Evolutionary conservation across 2,113 vertebrate species (phyloP).

Genomic region (Nesogale talazaci): DNA sequence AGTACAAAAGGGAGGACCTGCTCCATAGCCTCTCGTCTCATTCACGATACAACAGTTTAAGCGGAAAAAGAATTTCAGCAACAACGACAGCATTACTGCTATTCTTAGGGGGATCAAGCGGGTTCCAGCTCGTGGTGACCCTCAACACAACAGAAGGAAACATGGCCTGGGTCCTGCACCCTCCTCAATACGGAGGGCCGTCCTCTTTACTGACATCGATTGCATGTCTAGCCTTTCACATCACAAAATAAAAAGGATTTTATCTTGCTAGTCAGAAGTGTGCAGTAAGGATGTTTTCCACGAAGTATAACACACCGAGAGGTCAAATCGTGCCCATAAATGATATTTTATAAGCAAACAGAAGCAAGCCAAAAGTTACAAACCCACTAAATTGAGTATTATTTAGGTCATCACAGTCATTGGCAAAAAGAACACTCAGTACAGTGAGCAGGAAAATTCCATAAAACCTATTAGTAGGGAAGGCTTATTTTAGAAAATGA

Average conservation of each 20-base stretch:
- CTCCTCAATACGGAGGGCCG: no score
- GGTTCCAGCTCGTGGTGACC: no score
- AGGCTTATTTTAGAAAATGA: conserved; percentile 77
- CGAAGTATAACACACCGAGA: neutral
- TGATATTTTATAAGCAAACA: conserved; percentile 44
- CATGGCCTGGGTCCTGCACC: no score
- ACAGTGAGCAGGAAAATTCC: conserved; percentile 72
- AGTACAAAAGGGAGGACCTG: no score
- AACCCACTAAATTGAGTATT: neutral
- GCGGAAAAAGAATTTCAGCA: neutral
- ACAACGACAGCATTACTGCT: neutral
- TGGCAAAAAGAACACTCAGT: conserved; percentile 60
- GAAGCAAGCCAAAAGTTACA: conserved; percentile 47
- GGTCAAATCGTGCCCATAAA: conserved; percentile 2
- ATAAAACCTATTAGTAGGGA: conserved; percentile 52
- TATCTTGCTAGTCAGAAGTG: neutral
- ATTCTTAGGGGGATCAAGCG: no score
- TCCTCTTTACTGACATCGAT: neutral
- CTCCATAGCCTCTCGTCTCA: no score
- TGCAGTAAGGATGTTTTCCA: neutral
- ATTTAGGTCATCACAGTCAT: conserved; percentile 52
- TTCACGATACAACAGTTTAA: no score
- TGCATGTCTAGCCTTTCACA: conserved; percentile 46
- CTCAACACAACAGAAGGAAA: no score
- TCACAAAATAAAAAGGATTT: conserved; percentile 19